Conservation (phyloP, 1,140 invertebrate species). For the Meloidogyne exigua region DNA sequence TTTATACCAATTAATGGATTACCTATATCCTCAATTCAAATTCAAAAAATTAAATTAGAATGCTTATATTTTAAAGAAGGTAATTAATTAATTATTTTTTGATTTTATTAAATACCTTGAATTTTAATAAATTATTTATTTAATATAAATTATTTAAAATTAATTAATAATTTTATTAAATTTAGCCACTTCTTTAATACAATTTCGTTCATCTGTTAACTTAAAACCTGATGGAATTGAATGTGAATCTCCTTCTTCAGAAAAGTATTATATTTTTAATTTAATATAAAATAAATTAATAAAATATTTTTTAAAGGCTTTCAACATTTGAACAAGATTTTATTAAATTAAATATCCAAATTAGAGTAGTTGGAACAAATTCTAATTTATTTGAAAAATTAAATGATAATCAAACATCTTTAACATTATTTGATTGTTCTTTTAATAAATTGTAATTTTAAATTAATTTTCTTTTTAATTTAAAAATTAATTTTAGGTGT, state of each 20-base stretch:
- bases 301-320: not conserved
- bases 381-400: conserved; percentile 8
- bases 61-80: not conserved
- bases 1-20: conserved; percentile 49
- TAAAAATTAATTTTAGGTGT: conserved; percentile 41
- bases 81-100: not conserved
- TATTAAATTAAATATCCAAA: conserved; percentile 18
- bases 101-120: not conserved
- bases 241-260: not conserved
- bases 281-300: not conserved
- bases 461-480: not conserved
- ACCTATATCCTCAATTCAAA: conserved; percentile 30
- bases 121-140: not conserved
- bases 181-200: not conserved
- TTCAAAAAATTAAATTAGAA: not conserved
- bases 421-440: conserved; percentile 50
- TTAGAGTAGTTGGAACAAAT: conserved; percentile 21
- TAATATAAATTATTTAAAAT: not conserved
- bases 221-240: not conserved
- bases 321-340: conserved; percentile 9
- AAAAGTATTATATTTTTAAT: conserved; percentile 5
- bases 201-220: conserved; percentile 8
- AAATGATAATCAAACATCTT: not conserved
- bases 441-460: conserved; percentile 46
- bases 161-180: not conserved